Conservation (phyloP, 2,888 invertebrate species). For the Ectobius pallidus region DNA sequence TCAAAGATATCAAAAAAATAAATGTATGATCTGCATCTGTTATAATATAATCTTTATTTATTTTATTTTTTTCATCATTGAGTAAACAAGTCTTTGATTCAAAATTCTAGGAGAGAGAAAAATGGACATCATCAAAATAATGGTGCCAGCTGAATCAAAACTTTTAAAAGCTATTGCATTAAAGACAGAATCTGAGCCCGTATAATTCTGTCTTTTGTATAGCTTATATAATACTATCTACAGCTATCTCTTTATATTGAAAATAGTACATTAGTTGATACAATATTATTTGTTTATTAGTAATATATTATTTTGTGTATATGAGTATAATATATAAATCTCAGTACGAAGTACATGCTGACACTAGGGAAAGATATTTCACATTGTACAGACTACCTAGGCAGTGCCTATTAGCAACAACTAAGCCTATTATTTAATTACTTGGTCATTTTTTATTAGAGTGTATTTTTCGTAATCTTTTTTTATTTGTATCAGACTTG, state of each 20-base stretch:
- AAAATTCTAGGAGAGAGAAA: neutral
- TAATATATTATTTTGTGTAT: constrained; percentile 7
- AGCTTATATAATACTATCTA: constrained; percentile 9
- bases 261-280: constrained; percentile 20
- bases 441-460: too few species aligned
- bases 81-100: too few species aligned
- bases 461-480: too few species aligned
- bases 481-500: too few species aligned
- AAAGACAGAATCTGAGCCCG: constrained; percentile 27
- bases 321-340: constrained; percentile 21
- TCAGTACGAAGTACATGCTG: constrained; percentile 12
- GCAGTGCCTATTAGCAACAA: neutral
- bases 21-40: too few species aligned
- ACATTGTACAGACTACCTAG: neutral
- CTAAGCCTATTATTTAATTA: too few species aligned
- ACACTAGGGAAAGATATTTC: neutral
- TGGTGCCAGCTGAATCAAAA: neutral
- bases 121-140: neutral
- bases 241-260: constrained; percentile 8
- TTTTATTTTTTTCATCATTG: too few species aligned
- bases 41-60: too few species aligned
- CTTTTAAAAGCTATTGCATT: constrained; percentile 7
- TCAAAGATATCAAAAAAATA: too few species aligned
- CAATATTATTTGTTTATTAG: constrained; percentile 1
- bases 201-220: constrained; percentile 10